phyloP scores from a whole-genome alignment of 2,797 vertebrate species.

The Phoeniculus purpureus region DNA sequence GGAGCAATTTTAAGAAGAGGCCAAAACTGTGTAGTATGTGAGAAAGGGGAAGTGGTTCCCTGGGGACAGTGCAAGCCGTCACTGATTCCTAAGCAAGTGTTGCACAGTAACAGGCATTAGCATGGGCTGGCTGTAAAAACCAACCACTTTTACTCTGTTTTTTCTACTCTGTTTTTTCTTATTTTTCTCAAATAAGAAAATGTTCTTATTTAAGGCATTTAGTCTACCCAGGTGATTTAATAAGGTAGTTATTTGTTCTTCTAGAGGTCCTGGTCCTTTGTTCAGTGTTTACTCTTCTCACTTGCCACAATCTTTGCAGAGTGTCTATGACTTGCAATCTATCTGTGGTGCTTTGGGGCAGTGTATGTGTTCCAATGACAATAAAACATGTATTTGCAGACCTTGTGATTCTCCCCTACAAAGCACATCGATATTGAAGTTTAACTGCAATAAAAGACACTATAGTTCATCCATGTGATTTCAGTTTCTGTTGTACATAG shows the following conservation, averaged over 20 bases:
- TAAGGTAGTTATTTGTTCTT: background rate
- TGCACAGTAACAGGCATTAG: background rate
- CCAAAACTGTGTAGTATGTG: background rate
- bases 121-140: background rate
- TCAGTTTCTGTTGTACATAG: background rate
- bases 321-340: background rate
- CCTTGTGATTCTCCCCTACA: background rate
- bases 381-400: background rate
- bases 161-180: too few relatives aligned
- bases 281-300: background rate
- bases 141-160: background rate
- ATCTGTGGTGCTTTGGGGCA: background rate
- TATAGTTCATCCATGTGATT: background rate
- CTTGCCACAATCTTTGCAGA: background rate
- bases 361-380: background rate
- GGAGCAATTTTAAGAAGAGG: conserved; percentile 5
- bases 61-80: background rate
- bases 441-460: background rate
- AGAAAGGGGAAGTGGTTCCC: background rate
- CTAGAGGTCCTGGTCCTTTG: background rate
- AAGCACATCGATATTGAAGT: background rate
- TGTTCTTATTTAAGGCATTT: background rate
- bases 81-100: background rate
- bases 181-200: too few relatives aligned
- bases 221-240: background rate